phyloP scores from a whole-genome alignment of 2,888 invertebrate genomes.

The Anagyrus pseudococci region DNA sequence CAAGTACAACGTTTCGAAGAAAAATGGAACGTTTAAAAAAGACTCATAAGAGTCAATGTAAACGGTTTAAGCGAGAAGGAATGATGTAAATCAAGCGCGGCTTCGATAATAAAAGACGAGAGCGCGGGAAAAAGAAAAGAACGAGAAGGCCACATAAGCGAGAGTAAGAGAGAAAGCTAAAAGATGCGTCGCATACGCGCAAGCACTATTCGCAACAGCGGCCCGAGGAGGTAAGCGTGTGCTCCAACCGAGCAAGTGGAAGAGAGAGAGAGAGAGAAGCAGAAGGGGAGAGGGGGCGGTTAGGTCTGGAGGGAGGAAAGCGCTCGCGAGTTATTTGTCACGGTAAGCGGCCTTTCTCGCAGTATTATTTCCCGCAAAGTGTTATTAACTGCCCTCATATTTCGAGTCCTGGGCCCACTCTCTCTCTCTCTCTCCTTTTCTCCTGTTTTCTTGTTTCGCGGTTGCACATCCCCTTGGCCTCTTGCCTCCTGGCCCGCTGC shows the following conservation, averaged over 20 bases:
- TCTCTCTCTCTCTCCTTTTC: constrained; percentile 53
- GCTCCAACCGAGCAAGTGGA: background rate
- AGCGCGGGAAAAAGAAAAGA: too few species aligned
- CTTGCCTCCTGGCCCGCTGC: background rate
- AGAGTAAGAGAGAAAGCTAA: too few species aligned
- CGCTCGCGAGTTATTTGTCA: constrained; percentile 59
- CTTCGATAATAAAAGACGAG: too few species aligned
- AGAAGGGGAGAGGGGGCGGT: constrained; percentile 31
- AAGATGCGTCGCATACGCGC: too few species aligned
- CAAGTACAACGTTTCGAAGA: too few species aligned
- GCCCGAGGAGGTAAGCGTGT: background rate
- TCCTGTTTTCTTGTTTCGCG: constrained; percentile 51
- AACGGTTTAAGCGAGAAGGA: too few species aligned
- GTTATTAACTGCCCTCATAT: constrained; percentile 62
- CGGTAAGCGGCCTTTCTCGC: constrained; percentile 61
- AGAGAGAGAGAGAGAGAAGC: constrained; percentile 6
- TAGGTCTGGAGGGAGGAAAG: constrained; percentile 43
- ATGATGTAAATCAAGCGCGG: too few species aligned
- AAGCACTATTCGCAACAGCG: background rate
- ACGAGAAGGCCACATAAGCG: too few species aligned
- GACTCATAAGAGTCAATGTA: too few species aligned
- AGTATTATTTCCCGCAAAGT: constrained; percentile 62
- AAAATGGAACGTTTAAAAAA: too few species aligned
- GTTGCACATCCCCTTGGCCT: too few species aligned
- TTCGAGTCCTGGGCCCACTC: constrained; percentile 46